These are phyloP conservation scores for Hoplodrina blanda DNA, from an alignment of 2,888 invertebrate species.

Conservation along the genomic window DNA sequence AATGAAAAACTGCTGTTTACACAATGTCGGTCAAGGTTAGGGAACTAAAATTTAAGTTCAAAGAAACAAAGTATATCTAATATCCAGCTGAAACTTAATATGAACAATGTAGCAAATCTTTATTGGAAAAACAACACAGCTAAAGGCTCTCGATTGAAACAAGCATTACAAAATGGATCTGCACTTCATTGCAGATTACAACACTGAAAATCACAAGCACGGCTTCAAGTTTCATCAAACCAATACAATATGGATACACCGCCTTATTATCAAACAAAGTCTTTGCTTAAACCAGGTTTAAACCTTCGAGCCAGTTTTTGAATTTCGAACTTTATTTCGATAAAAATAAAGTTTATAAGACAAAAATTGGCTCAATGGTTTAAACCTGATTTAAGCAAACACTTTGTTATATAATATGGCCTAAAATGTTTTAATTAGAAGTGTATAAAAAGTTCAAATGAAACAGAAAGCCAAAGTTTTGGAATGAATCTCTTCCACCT, in stretches of 20 bases:
- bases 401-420: too few relatives aligned
- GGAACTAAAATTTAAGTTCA: neutral
- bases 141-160: neutral
- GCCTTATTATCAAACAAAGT: too few relatives aligned
- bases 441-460: neutral
- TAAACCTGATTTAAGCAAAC: too few relatives aligned
- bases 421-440: neutral
- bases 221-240: neutral
- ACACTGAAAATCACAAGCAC: neutral
- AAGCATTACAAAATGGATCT: conserved; percentile 14
- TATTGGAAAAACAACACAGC: conserved; percentile 29
- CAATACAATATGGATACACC: too few relatives aligned
- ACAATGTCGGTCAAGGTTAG: conserved; percentile 41
- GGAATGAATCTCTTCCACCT: conserved; percentile 5
- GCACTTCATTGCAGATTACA: conserved; percentile 28
- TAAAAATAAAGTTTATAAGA: too few relatives aligned
- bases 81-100: conserved; percentile 2
- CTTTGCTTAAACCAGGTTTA: too few relatives aligned
- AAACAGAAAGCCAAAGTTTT: neutral
- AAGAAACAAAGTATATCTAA: neutral
- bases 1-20: neutral
- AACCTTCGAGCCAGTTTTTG: too few relatives aligned
- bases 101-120: conserved; percentile 39
- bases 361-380: too few relatives aligned
- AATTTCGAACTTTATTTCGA: too few relatives aligned